phyloP scores from a whole-genome alignment of 2,113 vertebrate genomes.

The Actenoides lindsayi region DNA sequence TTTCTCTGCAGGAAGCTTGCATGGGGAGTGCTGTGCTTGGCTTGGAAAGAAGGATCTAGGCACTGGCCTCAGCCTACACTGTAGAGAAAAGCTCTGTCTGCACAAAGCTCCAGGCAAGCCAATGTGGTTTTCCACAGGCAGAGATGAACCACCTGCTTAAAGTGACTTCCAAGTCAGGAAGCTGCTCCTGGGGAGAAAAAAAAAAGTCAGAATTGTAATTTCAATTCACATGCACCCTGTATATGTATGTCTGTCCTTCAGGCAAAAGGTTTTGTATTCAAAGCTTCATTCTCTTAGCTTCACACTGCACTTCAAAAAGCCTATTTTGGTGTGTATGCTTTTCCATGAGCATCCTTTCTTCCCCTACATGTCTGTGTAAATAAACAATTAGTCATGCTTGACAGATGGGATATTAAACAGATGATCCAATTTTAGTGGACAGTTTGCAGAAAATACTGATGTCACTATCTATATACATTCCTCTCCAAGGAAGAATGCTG shows the following conservation, averaged over 20 bases:
- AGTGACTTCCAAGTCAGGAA: not conserved
- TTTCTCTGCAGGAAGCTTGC: not conserved
- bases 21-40: not conserved
- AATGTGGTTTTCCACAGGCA: not conserved
- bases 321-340: not conserved
- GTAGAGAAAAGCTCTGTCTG: not conserved
- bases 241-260: not conserved
- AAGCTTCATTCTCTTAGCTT: not conserved
- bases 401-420: not conserved
- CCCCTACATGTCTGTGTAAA: not conserved
- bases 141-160: not conserved
- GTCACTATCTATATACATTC: not conserved
- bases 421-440: not conserved
- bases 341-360: not conserved
- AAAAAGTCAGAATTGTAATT: not conserved
- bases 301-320: not conserved
- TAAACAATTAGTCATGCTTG: not conserved
- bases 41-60: not conserved
- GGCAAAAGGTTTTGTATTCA: not conserved
- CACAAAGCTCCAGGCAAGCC: not conserved
- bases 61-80: not conserved
- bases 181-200: not conserved
- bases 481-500: not conserved
- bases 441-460: not conserved
- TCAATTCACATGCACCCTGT: not conserved